Evolutionary conservation across 2,888 invertebrate species (phyloP), one percentile per base, ranked within the genome.

Genomic region (Melipona bicolor): DNA sequence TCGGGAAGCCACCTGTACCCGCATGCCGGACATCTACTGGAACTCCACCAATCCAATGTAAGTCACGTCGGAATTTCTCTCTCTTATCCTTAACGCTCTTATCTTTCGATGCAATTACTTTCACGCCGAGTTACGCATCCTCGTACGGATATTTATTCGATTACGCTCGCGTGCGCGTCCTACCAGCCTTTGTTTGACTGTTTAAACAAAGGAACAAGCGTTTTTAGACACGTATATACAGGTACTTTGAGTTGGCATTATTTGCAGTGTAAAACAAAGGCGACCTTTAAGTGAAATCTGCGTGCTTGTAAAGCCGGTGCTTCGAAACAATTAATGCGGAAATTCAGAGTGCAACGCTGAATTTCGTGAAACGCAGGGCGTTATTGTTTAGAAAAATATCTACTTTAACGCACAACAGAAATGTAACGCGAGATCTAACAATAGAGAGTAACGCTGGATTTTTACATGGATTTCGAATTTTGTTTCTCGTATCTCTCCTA

Each of bases 21-120:
- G 94, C 87, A 94, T 95, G 88, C 95, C 95, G 92, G 95, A 95
- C 94, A 95, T 95, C 91, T 95, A 95, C 92, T 95, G 95, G 95
- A 95, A 95, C 93, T 95, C 95, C 90, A 95, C 95, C 91, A 95
- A 95, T 93, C 95, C 95, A 94, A 95, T 95, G 95, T 95, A 94
- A 95, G 95, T 95, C 71, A 76, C 64, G 54, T 73, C 54, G n/a
- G 56, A 74, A 52, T 49, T 59, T 36, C 49, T n/a, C 52, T 49
- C 49, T 68, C 74, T 69, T 78, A 61, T 70, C 54, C 9, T 27
- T 54, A 56, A 5, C 65, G 2, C 62, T 36, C 49, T 27, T 65
- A 54, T 56, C 61, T 79, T 69, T 52, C 62, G n/a, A 68, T 52
- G 69, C 75, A 82, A 85, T 87, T 77, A 81, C 72, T 75, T 27